Conservation (phyloP, 2,888 invertebrate species). For the Amblyjoppa proteus region DNA sequence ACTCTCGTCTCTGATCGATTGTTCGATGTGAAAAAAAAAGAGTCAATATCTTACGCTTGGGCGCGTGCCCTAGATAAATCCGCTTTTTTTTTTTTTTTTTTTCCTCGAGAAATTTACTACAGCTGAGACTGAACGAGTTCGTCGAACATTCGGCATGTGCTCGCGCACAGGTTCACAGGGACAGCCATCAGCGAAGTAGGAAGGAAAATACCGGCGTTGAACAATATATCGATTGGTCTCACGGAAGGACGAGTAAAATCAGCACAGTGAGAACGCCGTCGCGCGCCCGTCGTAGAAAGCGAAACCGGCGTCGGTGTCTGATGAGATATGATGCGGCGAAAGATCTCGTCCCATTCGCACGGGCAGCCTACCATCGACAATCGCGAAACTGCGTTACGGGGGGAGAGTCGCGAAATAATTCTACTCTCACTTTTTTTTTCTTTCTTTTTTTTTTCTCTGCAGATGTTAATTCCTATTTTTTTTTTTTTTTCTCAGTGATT, state of each 20-base stretch:
- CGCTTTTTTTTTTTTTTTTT: neutral
- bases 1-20: neutral
- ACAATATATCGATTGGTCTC: constrained; percentile 64
- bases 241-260: constrained; percentile 50
- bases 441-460: constrained; percentile 20
- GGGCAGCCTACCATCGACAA: constrained; percentile 6
- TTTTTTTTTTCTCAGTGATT: too few species aligned
- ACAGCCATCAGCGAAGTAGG: constrained; percentile 49
- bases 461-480: too few species aligned
- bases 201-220: constrained; percentile 56
- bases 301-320: constrained; percentile 43
- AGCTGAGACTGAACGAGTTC: neutral
- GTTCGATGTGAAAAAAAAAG: neutral
- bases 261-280: neutral
- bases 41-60: neutral
- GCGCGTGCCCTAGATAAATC: neutral
- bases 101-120: neutral
- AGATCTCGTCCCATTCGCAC: constrained; percentile 23
- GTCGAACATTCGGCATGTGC: neutral
- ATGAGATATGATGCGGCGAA: constrained; percentile 18
- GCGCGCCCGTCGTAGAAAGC: constrained; percentile 50
- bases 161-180: neutral
- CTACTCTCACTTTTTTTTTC: constrained; percentile 44
- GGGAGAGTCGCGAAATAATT: constrained; percentile 44
- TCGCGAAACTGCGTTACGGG: neutral